Conservation (phyloP, 1,140 invertebrate species). For the Aphidius ervi region DNA sequence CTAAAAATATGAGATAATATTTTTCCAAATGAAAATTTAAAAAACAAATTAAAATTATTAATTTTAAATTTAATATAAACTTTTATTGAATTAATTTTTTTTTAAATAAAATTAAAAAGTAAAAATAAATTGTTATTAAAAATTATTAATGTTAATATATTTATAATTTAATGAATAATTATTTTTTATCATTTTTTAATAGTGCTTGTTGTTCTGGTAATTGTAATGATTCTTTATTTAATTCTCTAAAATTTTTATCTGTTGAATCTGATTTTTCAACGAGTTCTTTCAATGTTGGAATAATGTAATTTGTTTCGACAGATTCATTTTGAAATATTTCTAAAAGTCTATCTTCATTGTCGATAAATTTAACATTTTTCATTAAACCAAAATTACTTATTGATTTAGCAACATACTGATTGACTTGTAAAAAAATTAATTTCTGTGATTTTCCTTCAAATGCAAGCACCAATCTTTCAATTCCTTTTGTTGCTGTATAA, state of each 20-base stretch:
- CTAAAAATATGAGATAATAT: too few species aligned
- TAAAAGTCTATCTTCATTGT: slow-evolving; percentile 32
- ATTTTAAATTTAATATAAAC: too few species aligned
- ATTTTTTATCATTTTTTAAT: background rate
- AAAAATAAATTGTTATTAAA: too few species aligned
- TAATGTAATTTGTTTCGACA: slow-evolving; percentile 7
- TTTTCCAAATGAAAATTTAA: too few species aligned
- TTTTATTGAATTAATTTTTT: too few species aligned
- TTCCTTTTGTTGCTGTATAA: slow-evolving; percentile 59
- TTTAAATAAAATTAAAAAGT: too few species aligned
- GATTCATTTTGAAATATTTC: slow-evolving; percentile 24
- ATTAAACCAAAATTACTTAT: slow-evolving; percentile 30
- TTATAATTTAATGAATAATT: background rate
- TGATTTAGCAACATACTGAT: slow-evolving; percentile 25
- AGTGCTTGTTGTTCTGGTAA: slow-evolving; percentile 15
- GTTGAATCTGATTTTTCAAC: background rate
- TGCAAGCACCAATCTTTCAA: slow-evolving; percentile 39
- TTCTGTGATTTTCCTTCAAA: slow-evolving; percentile 39
- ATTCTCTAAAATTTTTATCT: background rate
- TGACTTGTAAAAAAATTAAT: slow-evolving; percentile 45
- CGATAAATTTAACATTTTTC: slow-evolving; percentile 34
- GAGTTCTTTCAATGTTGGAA: slow-evolving; percentile 17
- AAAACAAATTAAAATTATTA: too few species aligned
- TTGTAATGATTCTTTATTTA: background rate
- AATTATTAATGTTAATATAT: too few species aligned